These are phyloP conservation scores for Lepidocolaptes lacrymiger DNA, from an alignment of 2,797 vertebrate species.

Conservation along the genomic window DNA sequence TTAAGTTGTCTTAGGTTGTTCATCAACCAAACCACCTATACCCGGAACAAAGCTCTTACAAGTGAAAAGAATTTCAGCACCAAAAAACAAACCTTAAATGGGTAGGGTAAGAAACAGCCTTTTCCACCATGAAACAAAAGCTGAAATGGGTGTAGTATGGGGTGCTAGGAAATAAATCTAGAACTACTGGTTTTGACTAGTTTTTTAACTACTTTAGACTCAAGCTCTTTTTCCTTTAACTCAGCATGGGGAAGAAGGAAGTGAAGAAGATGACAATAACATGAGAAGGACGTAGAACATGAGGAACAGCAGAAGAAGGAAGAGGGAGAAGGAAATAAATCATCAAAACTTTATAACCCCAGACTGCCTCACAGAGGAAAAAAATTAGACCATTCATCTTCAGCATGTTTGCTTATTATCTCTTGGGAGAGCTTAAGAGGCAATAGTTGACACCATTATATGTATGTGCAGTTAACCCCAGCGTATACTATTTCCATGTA, in stretches of 20 bases:
- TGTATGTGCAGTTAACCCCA: conserved; percentile 23
- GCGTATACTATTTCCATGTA: background rate
- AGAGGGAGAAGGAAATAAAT: conserved; percentile 40
- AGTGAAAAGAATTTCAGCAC: background rate
- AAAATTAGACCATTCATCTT: background rate
- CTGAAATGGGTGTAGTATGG: background rate
- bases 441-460: conserved; percentile 39
- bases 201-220: background rate
- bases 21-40: background rate
- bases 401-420: conserved; percentile 38
- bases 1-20: background rate
- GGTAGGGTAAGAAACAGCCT: background rate
- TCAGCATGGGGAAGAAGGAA: background rate
- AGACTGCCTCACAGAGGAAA: background rate
- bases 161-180: background rate
- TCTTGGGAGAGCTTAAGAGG: conserved; percentile 39
- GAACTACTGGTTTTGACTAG: background rate
- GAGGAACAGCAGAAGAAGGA: background rate
- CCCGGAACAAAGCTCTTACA: background rate
- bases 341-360: conserved; percentile 40
- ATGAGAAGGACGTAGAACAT: background rate
- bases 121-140: background rate
- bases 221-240: background rate
- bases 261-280: background rate
- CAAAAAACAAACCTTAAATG: background rate